Evolutionary conservation across 2,797 vertebrate species (phyloP), one percentile per base, ranked within the genome.

Genomic region (Tangara arthus): DNA sequence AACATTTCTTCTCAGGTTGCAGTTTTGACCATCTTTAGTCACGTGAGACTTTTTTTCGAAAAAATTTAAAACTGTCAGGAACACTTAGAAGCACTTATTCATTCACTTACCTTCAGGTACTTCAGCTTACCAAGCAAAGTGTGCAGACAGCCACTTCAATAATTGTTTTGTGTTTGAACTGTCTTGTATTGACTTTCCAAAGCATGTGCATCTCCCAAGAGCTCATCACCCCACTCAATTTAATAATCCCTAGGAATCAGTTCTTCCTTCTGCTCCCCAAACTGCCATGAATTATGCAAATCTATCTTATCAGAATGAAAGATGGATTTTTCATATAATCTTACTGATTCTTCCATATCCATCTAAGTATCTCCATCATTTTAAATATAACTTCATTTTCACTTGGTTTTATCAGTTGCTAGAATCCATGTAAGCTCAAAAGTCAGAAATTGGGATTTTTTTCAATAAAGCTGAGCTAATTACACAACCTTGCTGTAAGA

Each of bases 31-130:
- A 70, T 68, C 35, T 82, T 76, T 44, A 68, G 50, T 95, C 37
- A 59, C 1, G 3, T 32, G 21, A 69, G 47, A 18, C 7, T 0
- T 20, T 44, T 71, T 56, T 53, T 26, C 1, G 3, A 12, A 1
- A 20, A 30, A 22, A 53, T 60, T 64, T 68, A 61, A 30, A 57
- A 69, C 19, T 49, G 10, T 66, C 59, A 72, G 49, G 13, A 89
- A 7, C 26, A 41, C 13, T 81, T 92, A 59, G 26, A 89, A 86
- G 9, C 9, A 44, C 18, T 56, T 72, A 30, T 5, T 91, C 32
- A 39, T 84, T 85, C 69, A 39, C 35, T 92, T 81, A 80, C 60
- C 81, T 91, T 35, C 6, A 0, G 6, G 16, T 75, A 61, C 20
- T 63, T 73, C 59, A 66, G 64, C 16, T 90, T 47, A 69, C 26